Evolutionary conservation across 2,888 invertebrate species (phyloP).

Genomic region (Caenorhabditis uteleia): DNA sequence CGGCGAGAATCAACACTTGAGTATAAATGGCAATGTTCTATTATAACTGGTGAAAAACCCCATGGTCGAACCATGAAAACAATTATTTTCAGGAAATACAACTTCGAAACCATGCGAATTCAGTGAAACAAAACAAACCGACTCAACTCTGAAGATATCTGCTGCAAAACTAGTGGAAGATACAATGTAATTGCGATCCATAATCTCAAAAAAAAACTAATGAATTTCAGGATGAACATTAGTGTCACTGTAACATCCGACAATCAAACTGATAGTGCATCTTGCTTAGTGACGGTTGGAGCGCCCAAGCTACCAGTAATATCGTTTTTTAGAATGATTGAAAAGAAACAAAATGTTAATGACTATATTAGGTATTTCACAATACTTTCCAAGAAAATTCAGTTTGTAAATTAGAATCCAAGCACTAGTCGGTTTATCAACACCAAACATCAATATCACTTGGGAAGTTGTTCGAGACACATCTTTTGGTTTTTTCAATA

Average conservation of each 20-base stretch:
- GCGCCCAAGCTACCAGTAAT: constrained; percentile 22
- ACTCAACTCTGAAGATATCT: constrained; percentile 11
- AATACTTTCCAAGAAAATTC: background rate
- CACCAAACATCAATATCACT: constrained; percentile 19
- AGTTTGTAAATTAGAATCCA: constrained; percentile 21
- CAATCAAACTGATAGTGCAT: constrained; percentile 23
- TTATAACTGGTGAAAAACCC: constrained; percentile 14
- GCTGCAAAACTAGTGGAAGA: constrained; percentile 10
- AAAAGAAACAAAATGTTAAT: constrained; percentile 31
- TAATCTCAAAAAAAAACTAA: background rate
- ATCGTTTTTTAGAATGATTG: constrained; percentile 15
- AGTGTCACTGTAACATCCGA: constrained; percentile 17
- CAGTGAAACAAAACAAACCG: background rate
- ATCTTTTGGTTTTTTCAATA: constrained; percentile 30
- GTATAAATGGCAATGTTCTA: constrained; percentile 18
- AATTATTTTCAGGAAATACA: constrained; percentile 9
- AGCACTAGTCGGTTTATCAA: constrained; percentile 24
- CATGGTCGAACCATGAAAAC: background rate
- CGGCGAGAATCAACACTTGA: constrained; percentile 13
- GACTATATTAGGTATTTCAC: constrained; percentile 37
- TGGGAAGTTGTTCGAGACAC: constrained; percentile 31
- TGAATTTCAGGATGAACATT: constrained; percentile 22
- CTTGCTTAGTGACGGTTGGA: constrained; percentile 27
- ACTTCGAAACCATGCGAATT: constrained; percentile 11
- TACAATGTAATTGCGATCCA: background rate